Evolutionary conservation across 1,140 invertebrate genomes (phyloP).

Genomic region (Cardiocondyla obscurior): DNA sequence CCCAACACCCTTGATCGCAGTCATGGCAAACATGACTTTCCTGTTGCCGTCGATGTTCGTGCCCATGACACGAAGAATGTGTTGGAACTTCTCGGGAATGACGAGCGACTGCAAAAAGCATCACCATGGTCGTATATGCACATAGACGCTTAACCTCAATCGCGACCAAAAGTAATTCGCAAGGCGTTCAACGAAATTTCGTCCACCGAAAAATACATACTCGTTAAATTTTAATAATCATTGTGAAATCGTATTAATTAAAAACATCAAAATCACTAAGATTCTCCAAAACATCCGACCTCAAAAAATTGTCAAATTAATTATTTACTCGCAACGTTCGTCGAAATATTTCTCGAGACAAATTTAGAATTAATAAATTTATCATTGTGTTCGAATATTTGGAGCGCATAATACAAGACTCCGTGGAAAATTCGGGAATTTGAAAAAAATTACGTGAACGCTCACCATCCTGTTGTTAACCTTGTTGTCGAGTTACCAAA

Average conservation of each 20-base stretch:
- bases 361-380: not conserved
- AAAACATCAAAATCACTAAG: not conserved
- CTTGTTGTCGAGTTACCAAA: not conserved
- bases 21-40: conserved; percentile 99
- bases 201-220: too few species aligned
- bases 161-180: too few species aligned
- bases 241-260: not conserved
- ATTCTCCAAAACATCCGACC: not conserved
- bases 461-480: conserved; percentile 59
- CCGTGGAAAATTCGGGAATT: conserved; percentile 38
- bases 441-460: not conserved
- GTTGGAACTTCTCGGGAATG: conserved; percentile 99
- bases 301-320: not conserved
- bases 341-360: conserved; percentile 36
- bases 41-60: conserved; percentile 99
- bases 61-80: conserved; percentile 99
- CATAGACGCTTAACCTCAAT: not conserved
- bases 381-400: not conserved
- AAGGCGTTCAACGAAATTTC: not conserved
- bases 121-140: not conserved
- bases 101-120: conserved; percentile 93
- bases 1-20: conserved; percentile 99
- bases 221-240: not conserved
- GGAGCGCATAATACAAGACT: conserved; percentile 7
- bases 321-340: not conserved